Conservation (phyloP, 2,113 vertebrate genomes). For the Pseudolaguvia tuberculata region DNA sequence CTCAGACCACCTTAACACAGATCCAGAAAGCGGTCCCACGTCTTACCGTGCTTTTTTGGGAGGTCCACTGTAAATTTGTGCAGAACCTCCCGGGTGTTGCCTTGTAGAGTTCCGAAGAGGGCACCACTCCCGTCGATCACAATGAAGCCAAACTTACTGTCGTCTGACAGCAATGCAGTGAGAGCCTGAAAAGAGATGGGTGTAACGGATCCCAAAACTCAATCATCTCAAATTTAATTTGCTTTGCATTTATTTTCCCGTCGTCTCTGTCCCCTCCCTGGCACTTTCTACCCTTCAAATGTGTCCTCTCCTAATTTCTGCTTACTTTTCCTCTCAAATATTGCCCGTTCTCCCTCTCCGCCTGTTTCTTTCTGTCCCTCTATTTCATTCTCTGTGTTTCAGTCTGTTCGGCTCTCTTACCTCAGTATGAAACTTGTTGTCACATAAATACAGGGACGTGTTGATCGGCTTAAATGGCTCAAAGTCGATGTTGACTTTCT, state of each 20-base stretch:
- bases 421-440: conserved; percentile 99
- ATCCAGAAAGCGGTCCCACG: background rate
- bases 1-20: background rate
- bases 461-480: conserved; percentile 99
- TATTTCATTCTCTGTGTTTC: no score
- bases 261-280: background rate
- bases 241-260: background rate
- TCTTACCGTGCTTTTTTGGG: conserved; percentile 96
- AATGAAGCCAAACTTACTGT: conserved; percentile 99
- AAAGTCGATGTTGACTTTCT: conserved; percentile 99
- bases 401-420: no score
- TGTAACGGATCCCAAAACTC: no score
- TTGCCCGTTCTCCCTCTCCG: background rate
- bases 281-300: background rate
- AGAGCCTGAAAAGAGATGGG: conserved; percentile 75
- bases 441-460: conserved; percentile 97
- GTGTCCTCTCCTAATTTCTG: background rate
- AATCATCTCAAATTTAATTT: no score
- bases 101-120: conserved; percentile 98
- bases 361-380: background rate
- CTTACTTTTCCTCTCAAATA: background rate
- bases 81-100: conserved; percentile 97
- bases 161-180: conserved; percentile 93
- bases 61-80: conserved; percentile 99
- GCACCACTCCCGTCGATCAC: conserved; percentile 98